These are phyloP conservation scores for Batillaria attramentaria DNA, from an alignment of 1,140 invertebrate genomes.

Conservation along the genomic window DNA sequence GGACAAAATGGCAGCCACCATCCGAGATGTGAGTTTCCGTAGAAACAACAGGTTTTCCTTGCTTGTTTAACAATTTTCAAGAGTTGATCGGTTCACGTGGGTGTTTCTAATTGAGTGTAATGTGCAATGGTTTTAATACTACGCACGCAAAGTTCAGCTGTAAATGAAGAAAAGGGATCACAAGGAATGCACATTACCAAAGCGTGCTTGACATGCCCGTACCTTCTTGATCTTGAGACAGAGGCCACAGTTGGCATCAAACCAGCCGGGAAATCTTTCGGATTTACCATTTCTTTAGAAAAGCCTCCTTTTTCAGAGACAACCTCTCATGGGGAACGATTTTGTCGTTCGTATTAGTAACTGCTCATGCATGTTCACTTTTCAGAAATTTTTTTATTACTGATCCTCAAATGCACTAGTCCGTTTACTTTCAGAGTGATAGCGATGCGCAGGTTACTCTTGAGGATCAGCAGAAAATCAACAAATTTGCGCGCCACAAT, in stretches of 20 bases:
- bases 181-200: too few species aligned
- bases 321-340: neutral
- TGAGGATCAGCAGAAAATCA: constrained; percentile 98
- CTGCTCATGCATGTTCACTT: neutral
- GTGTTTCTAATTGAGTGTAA: too few species aligned
- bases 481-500: constrained; percentile 94
- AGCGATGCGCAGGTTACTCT: constrained; percentile 92
- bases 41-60: neutral
- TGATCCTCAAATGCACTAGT: neutral
- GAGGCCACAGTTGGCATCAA: neutral
- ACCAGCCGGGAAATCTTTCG: neutral
- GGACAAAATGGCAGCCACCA: constrained; percentile 25
- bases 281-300: neutral
- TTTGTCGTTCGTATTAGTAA: neutral
- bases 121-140: neutral
- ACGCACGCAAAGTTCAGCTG: neutral
- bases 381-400: neutral
- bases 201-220: too few species aligned
- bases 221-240: neutral
- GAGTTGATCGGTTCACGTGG: too few species aligned
- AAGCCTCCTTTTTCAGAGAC: neutral
- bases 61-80: neutral
- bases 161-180: too few species aligned
- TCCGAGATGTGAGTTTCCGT: constrained; percentile 22
- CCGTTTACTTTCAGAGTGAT: constrained; percentile 22